A percentile compares a stretch with the other conserved stretches of the same genome.
These are phyloP conservation scores for Lycaon pictus DNA, from an alignment of 2,113 vertebrate species.

Conservation along the genomic window DNA sequence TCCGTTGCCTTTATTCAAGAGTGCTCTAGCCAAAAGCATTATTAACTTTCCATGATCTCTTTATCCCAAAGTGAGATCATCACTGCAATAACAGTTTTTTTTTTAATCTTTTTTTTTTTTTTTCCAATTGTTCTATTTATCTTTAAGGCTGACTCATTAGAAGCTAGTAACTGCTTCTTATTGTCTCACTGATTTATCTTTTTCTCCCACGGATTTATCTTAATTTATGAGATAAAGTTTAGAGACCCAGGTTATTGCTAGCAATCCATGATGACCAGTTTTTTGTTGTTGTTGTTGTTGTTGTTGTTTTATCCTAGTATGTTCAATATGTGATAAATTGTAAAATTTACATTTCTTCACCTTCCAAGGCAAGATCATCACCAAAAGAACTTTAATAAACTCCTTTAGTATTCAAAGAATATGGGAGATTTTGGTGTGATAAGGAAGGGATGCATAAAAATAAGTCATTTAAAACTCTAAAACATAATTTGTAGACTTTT, in stretches of 20 bases:
- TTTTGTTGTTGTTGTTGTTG: not conserved
- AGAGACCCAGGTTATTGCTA: not conserved
- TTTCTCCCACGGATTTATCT: not conserved
- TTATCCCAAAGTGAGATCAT: not conserved
- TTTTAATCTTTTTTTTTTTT: not conserved
- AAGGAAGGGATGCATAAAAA: not conserved
- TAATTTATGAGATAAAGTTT: not conserved
- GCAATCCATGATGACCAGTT: not conserved
- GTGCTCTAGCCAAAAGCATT: not conserved
- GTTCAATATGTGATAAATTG: not conserved
- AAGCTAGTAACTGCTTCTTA: not conserved
- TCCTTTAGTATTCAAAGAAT: not conserved
- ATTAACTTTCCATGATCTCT: not conserved
- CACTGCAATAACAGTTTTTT: not conserved
- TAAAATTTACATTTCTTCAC: not conserved
- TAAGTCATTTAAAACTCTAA: not conserved
- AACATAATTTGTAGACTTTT: not conserved
- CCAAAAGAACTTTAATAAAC: not conserved
- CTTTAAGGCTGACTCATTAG: not conserved
- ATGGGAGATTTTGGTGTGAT: not conserved
- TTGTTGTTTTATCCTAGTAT: not conserved
- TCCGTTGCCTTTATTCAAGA: not conserved
- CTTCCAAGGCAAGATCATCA: not conserved
- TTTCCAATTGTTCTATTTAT: not conserved
- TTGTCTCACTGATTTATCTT: not conserved